These are phyloP conservation scores for Candidula unifasciata DNA, from an alignment of 2,888 invertebrate species.

Conservation along the genomic window DNA sequence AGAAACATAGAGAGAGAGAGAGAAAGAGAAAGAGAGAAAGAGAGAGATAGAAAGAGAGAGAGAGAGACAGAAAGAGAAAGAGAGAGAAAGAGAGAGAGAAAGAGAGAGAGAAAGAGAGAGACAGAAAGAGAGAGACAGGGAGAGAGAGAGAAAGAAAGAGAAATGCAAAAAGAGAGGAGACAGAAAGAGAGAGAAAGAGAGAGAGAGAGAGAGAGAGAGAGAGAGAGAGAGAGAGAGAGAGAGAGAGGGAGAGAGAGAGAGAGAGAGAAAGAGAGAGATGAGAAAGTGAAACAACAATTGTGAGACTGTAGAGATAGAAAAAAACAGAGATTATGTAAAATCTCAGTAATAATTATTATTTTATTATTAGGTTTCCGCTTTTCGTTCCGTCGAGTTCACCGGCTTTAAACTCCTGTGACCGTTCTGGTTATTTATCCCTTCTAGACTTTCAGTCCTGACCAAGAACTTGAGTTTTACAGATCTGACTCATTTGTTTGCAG, in stretches of 20 bases:
- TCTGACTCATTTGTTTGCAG: too few species aligned
- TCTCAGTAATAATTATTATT: too few species aligned
- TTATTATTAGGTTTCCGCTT: too few species aligned
- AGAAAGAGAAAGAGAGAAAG: conserved; percentile 44
- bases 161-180: too few species aligned
- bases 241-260: not conserved
- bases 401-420: too few species aligned
- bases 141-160: not conserved
- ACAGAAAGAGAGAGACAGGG: not conserved
- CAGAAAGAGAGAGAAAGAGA: conserved; percentile 6
- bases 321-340: too few species aligned
- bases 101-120: conserved; percentile 9
- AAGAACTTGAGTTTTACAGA: too few species aligned
- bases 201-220: conserved; percentile 21
- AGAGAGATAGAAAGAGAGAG: conserved; percentile 47
- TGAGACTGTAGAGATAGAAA: not conserved
- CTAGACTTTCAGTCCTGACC: too few species aligned
- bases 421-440: too few species aligned
- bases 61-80: conserved; percentile 34
- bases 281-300: not conserved
- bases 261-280: not conserved
- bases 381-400: not conserved
- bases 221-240: conserved; percentile 33
- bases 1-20: conserved; percentile 37
- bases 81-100: conserved; percentile 37